Percentiles rank a stretch among this genome's conserved stretches.
These are phyloP conservation scores for Fabriciana adippe DNA, from an alignment of 2,888 invertebrate species.

Conservation along the genomic window DNA sequence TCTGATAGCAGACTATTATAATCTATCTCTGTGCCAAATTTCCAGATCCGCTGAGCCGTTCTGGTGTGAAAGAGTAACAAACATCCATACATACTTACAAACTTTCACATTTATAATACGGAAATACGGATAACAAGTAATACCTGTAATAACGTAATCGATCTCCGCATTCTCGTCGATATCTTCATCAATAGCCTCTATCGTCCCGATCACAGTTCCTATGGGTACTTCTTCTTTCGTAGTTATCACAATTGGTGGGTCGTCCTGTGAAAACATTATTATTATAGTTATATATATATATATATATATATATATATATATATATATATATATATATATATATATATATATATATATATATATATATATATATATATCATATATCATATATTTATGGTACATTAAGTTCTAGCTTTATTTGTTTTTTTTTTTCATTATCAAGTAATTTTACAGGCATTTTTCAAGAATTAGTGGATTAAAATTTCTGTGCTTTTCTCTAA, in stretches of 20 bases:
- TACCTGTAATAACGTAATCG: conserved; percentile 87
- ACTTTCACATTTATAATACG: too few relatives aligned
- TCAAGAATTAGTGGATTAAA: too few relatives aligned
- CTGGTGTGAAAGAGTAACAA: too few relatives aligned
- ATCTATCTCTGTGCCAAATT: too few relatives aligned
- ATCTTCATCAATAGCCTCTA: conserved; percentile 89
- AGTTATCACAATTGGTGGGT: conserved; percentile 83
- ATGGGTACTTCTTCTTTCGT: conserved; percentile 86
- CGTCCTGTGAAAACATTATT: conserved; percentile 74
- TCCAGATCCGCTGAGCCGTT: too few relatives aligned
- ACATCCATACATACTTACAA: too few relatives aligned
- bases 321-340: not conserved
- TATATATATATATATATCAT: not conserved
- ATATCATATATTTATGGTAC: too few relatives aligned
- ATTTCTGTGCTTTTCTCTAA: too few relatives aligned
- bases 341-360: not conserved
- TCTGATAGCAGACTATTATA: too few relatives aligned
- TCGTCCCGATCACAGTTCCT: conserved; percentile 85
- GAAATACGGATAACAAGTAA: not conserved
- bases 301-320: not conserved
- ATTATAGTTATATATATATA: not conserved
- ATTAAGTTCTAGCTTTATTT: too few relatives aligned
- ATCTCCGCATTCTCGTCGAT: conserved; percentile 88
- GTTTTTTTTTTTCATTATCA: too few relatives aligned
- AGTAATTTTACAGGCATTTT: too few relatives aligned